Base-by-base conservation (phyloP, 2,888 invertebrate genomes). In the Cyclophora punctaria region DNA sequence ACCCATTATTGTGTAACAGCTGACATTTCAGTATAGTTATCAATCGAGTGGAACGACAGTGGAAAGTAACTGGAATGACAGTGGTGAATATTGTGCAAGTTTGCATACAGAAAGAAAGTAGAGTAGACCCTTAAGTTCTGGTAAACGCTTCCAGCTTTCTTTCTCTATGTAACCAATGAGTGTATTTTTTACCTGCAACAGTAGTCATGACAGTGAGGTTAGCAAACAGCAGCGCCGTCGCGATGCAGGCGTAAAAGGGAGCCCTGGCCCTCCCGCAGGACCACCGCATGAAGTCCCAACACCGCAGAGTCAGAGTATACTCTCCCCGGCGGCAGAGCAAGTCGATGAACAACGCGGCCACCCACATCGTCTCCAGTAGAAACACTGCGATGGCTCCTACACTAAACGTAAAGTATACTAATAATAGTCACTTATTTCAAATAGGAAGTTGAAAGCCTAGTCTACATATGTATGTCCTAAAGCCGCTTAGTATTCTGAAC, bases 351-450 rank as follows among this genome's bases (percentile, higher is more conserved):
- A 88, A 52, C 0, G 87, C 88, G 4, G 72, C 79, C 42, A 86
- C 88, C 88, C 88, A 88, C 88, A 88, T 88, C 35, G 87, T 88
- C 67, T 88, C 88, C 55, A 88, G 57, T 4, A 86, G 58, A n/a
- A 88, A 67, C 3, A 88, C 77, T 44, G 80, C 56, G 1, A 76
- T 83, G 49, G 88, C 81, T 2, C 85, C 86, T 6, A 78, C 77
- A 6, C 88, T 88, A 66, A 7, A 52, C 7, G 20, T 20, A 20
- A 20, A 20, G 20, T 20, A 20, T 20, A 20, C 20, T 20, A 20
- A 20, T 20, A 20, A 20, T 20, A 20, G 20, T 20, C 20, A 20
- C 20, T 20, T 20, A 20, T 20, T 20, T 20, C 2, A 20, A 20
- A 20, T 1, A 20, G 20, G 20, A 20, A 20, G 20, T 20, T 20